phyloP scores from a whole-genome alignment of 2,888 invertebrate genomes.

The Hymenopus coronatus region DNA sequence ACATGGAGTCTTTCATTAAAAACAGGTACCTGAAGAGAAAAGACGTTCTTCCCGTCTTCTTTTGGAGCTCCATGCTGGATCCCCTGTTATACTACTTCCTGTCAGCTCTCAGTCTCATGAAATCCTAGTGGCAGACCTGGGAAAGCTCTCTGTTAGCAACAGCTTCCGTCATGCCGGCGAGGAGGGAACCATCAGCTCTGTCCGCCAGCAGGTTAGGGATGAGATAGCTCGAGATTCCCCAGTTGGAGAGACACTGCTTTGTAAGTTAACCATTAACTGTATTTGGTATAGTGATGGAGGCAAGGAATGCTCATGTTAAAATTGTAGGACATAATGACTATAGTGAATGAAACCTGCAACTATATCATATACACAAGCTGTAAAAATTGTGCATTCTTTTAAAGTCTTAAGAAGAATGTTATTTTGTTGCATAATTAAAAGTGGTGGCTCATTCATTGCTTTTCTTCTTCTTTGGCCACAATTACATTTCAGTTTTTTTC shows the following conservation, averaged over 20 bases:
- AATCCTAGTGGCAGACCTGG: conserved; percentile 77
- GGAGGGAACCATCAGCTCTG: conserved; percentile 52
- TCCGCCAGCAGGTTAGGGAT: conserved; percentile 36
- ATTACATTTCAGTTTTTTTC: too few relatives aligned
- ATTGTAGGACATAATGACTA: too few relatives aligned
- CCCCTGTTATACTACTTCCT: conserved; percentile 85
- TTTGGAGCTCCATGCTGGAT: conserved; percentile 63
- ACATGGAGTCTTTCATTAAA: not conserved
- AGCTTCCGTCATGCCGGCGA: conserved; percentile 57
- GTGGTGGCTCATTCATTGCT: too few relatives aligned
- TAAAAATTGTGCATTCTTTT: too few relatives aligned
- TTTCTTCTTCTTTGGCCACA: too few relatives aligned
- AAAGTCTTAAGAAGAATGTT: too few relatives aligned
- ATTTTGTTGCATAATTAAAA: too few relatives aligned
- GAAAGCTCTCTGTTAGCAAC: conserved; percentile 74
- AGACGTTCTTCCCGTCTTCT: conserved; percentile 38
- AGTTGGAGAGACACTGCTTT: not conserved
- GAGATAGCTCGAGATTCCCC: not conserved
- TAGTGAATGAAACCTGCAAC: too few relatives aligned
- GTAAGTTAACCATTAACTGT: not conserved
- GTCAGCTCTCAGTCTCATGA: conserved; percentile 75
- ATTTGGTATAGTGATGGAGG: too few relatives aligned
- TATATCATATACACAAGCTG: too few relatives aligned
- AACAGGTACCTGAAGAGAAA: conserved; percentile 15
- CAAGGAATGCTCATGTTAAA: too few relatives aligned